Base-by-base conservation (phyloP, 2,113 vertebrate species). In the Dromas ardeola region DNA sequence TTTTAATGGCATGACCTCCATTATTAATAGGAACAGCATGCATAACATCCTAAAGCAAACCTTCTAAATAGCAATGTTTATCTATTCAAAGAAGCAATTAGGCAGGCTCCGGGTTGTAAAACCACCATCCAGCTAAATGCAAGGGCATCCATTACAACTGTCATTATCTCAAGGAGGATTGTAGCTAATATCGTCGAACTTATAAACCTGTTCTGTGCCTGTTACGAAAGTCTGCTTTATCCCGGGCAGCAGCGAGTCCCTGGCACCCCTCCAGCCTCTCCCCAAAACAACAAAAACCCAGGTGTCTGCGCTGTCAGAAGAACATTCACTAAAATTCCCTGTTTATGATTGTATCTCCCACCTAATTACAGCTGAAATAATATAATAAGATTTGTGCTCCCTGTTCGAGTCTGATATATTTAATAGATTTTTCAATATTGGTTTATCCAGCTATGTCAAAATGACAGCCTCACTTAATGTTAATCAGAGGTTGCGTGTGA, bases 381-480 rank as follows among this genome's bases (percentile, higher is more conserved):
- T 92, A 96, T 88, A 96, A 95, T 91, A 94, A 95, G 97, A 97
- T 96, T 97, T 97, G 95, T 16, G 9, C 81, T 98, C 91, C 91
- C 94, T 96, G 76, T 92, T 98, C 9, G 47, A 97, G 94, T 71
- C 97, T 98, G 97, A 97, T 97, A 90, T 71, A 95, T 96, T 97
- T 98, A 98, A 98, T 96, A 98, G 97, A 97, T 97, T 97, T 97
- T 96, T 98, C 98, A 98, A 97, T 97, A 98, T 93, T 96, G 96
- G 97, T 96, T 98, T 98, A 97, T 93, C 97, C 95, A 93, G 93
- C 96, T 93, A 81, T 97, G 97, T 98, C 97, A 98, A 91, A 97
- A 95, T 97, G 97, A 98, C 97, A 98, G 97, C 67, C 92, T 50
- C 92, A 95, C 96, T 98, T 98, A 98, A 94, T 96, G 97, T 96